These are phyloP conservation scores for Unio pictorum DNA, from an alignment of 2,888 invertebrate genomes.

Conservation along the genomic window DNA sequence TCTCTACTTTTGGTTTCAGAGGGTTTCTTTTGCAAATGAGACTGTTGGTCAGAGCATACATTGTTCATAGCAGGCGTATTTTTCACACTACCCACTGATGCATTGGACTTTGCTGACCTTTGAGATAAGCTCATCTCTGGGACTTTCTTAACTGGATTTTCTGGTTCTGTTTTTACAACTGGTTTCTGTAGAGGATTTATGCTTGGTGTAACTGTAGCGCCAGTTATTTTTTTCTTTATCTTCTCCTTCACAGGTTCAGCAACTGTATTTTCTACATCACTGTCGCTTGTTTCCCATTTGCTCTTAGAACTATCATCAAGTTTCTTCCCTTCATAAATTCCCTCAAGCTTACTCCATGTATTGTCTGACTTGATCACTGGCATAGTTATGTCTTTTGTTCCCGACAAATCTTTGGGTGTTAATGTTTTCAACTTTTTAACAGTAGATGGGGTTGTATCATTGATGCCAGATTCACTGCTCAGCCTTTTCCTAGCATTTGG, in stretches of 20 bases:
- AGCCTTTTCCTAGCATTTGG: constrained; percentile 45
- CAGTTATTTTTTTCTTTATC: constrained; percentile 15
- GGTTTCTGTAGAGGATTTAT: not conserved
- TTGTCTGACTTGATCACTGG: constrained; percentile 1
- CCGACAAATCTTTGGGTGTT: constrained; percentile 22
- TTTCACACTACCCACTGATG: constrained; percentile 24
- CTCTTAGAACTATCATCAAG: constrained; percentile 59
- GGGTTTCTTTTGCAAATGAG: constrained; percentile 11
- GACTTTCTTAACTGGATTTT: constrained; percentile 6
- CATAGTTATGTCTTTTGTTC: constrained; percentile 18
- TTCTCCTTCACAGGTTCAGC: constrained; percentile 33
- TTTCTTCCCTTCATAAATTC: constrained; percentile 42
- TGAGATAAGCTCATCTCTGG: constrained; percentile 18
- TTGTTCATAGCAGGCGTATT: constrained; percentile 5
- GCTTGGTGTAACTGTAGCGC: constrained; percentile 3
- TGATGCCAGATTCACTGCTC: constrained; percentile 52
- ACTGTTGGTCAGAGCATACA: constrained; percentile 7
- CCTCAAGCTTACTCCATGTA: not conserved
- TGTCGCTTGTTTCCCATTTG: constrained; percentile 67
- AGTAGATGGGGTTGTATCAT: constrained; percentile 34
- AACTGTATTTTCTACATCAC: constrained; percentile 53
- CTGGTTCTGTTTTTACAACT: constrained; percentile 15
- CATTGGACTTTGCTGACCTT: constrained; percentile 23
- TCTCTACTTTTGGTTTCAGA: constrained; percentile 22
- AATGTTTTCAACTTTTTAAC: constrained; percentile 33